Percentiles rank a stretch among this genome's conserved stretches.
These are phyloP conservation scores for Masticophis lateralis DNA, from an alignment of 2,797 vertebrate genomes.

Conservation along the genomic window DNA sequence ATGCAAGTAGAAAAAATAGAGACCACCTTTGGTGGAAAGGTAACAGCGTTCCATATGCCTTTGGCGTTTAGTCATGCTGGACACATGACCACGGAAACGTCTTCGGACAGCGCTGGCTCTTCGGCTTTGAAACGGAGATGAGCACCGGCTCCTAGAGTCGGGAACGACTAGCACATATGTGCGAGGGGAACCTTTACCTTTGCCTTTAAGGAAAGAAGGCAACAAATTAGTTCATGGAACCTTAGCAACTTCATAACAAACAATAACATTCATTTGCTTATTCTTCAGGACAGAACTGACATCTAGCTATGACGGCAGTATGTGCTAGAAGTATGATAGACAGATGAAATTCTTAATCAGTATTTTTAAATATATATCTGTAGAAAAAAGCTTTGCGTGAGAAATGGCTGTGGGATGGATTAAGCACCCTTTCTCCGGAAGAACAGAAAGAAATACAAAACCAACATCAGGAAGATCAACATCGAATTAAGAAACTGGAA, in stretches of 20 bases:
- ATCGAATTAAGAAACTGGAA: conserved; percentile 79
- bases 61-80: no score
- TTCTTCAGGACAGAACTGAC: not conserved
- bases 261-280: not conserved
- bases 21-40: no score
- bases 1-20: no score
- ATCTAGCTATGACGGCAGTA: not conserved
- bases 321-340: not conserved
- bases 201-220: not conserved
- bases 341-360: not conserved
- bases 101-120: no score
- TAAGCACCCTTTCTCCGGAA: conserved; percentile 81
- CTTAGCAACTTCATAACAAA: not conserved
- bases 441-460: conserved; percentile 86
- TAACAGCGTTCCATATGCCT: no score
- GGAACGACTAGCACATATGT: no score
- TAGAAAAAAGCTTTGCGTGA: conserved; percentile 93
- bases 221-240: not conserved
- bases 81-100: no score
- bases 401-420: conserved; percentile 94
- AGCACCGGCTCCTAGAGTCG: no score
- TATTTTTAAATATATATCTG: not conserved
- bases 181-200: no score
- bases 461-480: conserved; percentile 83
- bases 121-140: no score